A percentile compares a stretch with the other conserved stretches of the same genome.
phyloP scores from a whole-genome alignment of 2,113 vertebrate species.

The Meles meles region DNA sequence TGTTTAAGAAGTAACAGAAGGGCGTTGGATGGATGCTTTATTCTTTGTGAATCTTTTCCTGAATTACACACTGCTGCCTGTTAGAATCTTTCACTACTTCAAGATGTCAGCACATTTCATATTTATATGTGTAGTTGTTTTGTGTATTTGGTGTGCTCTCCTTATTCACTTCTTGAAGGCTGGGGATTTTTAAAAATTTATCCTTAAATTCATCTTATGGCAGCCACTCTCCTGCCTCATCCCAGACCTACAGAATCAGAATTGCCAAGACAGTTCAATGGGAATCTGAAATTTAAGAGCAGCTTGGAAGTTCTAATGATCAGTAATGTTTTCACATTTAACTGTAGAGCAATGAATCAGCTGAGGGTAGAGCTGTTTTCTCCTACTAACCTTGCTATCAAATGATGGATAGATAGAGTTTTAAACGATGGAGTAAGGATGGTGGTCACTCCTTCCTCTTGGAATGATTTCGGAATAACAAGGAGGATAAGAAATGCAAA shows the following conservation, averaged over 20 bases:
- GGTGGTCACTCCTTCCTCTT: background rate
- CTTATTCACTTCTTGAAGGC: background rate
- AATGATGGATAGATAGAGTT: background rate
- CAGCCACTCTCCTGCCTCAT: background rate
- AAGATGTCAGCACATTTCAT: background rate
- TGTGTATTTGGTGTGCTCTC: background rate
- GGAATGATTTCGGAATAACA: background rate
- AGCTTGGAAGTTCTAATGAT: background rate
- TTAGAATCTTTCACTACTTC: background rate
- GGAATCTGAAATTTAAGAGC: constrained; percentile 7
- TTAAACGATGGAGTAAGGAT: background rate
- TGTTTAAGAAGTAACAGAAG: background rate
- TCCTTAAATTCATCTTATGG: background rate
- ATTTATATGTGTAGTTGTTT: background rate
- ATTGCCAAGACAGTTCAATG: background rate
- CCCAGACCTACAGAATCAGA: background rate
- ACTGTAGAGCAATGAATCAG: background rate
- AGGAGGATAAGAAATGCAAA: background rate
- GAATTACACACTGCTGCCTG: background rate
- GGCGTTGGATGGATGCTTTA: background rate
- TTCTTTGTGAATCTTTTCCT: background rate
- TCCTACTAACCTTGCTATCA: background rate
- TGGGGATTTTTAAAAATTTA: background rate
- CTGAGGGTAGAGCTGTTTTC: background rate
- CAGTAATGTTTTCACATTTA: background rate